These are phyloP conservation scores for Calypte anna DNA, from an alignment of 2,113 vertebrate genomes.

Conservation along the genomic window DNA sequence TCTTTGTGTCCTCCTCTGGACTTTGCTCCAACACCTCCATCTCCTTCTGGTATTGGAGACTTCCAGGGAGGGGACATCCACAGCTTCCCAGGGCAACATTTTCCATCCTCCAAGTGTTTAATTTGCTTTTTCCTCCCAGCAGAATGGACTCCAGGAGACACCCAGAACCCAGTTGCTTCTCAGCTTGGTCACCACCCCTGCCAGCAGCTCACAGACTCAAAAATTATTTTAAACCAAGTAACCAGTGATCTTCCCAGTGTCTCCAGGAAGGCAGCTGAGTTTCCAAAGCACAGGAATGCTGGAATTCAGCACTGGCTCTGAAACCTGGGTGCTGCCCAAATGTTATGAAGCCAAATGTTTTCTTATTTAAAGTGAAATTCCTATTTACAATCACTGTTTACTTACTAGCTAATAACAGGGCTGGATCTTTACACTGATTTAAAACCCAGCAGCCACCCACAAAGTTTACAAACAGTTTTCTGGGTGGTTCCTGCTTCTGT, in stretches of 20 bases:
- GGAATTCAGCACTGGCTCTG: not conserved
- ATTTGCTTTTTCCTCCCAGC: too few relatives aligned
- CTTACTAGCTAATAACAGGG: not conserved
- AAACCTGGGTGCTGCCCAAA: not conserved
- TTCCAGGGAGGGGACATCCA: too few relatives aligned
- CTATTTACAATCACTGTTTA: not conserved
- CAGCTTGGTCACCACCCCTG: accelerated
- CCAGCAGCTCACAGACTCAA: accelerated
- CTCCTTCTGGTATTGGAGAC: too few relatives aligned
- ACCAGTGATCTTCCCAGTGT: not conserved
- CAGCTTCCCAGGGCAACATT: too few relatives aligned
- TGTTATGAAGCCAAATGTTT: not conserved
- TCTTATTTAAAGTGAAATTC: not conserved
- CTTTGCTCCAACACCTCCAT: too few relatives aligned
- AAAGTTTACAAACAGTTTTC: not conserved
- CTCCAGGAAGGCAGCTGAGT: not conserved
- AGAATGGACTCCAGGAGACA: not conserved
- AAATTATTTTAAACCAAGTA: not conserved
- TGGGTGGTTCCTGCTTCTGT: not conserved
- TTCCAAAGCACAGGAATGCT: not conserved
- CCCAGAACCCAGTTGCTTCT: accelerated
- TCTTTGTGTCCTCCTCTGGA: too few relatives aligned
- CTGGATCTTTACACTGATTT: not conserved
- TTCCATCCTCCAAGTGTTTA: too few relatives aligned
- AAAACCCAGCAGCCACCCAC: conserved; percentile 10